Evolutionary conservation across 2,113 vertebrate genomes (phyloP).

Genomic region (Rhinichthys klamathensis): DNA sequence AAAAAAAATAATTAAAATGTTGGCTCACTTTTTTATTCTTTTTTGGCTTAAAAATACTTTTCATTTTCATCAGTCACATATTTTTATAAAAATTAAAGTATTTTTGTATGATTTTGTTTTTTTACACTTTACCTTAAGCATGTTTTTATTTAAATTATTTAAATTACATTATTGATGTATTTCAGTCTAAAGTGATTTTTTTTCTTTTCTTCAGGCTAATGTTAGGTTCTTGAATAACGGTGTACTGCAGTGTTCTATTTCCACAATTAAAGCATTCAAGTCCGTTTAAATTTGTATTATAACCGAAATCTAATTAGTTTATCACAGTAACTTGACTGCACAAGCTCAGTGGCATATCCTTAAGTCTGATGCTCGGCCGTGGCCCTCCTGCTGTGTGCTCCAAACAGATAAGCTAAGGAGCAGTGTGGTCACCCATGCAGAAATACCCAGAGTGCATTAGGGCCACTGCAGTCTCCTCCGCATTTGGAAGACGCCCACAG

Average conservation of each 20-base stretch:
- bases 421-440: conserved; percentile 46
- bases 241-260: not conserved
- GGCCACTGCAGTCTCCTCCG: conserved; percentile 39
- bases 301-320: conserved; percentile 28
- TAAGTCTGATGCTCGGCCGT: conserved; percentile 38
- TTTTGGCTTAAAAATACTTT: not conserved
- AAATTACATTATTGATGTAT: no score
- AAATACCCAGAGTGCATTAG: conserved; percentile 48
- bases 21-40: not conserved
- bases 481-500: conserved; percentile 27
- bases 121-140: no score
- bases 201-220: not conserved
- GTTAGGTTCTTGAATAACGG: not conserved
- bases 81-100: not conserved
- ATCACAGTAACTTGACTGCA: conserved; percentile 37
- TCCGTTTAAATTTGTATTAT: conserved; percentile 28
- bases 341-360: conserved; percentile 35
- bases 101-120: no score
- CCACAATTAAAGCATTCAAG: conserved; percentile 19
- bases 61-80: not conserved
- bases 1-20: not conserved
- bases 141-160: no score
- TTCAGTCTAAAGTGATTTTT: not conserved
- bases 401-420: conserved; percentile 46
- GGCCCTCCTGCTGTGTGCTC: conserved; percentile 40